These are phyloP conservation scores for Epicampocera succincta DNA, from an alignment of 2,888 invertebrate species.

Conservation along the genomic window DNA sequence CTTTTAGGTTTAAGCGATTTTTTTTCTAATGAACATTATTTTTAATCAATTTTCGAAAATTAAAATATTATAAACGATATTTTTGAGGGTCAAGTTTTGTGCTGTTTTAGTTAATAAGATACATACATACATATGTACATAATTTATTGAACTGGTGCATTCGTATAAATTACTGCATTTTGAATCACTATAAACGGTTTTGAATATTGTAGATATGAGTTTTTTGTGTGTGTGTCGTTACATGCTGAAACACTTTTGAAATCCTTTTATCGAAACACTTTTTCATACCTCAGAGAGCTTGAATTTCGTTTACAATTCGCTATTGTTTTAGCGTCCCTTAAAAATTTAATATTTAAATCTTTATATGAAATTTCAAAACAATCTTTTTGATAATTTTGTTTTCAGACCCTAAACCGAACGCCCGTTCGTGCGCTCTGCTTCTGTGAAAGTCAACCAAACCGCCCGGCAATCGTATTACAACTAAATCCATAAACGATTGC, in stretches of 20 bases:
- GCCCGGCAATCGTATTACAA: slow-evolving; percentile 76
- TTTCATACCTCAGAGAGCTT: slow-evolving; percentile 1
- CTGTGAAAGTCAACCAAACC: slow-evolving; percentile 74
- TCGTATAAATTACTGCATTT: too few relatives aligned
- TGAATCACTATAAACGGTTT: too few relatives aligned
- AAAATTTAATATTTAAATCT: neutral
- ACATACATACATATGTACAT: too few relatives aligned
- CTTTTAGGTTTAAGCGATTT: slow-evolving; percentile 45
- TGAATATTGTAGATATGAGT: too few relatives aligned
- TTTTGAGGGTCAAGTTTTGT: too few relatives aligned
- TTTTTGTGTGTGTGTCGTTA: too few relatives aligned
- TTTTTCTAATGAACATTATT: slow-evolving; percentile 48
- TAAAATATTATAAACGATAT: neutral
- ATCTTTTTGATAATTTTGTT: slow-evolving; percentile 27
- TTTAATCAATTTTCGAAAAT: slow-evolving; percentile 23
- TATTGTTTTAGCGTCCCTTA: neutral
- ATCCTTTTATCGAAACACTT: slow-evolving; percentile 8
- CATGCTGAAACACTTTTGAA: neutral
- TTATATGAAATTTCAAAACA: neutral
- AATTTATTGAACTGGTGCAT: too few relatives aligned
- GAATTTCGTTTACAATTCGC: slow-evolving; percentile 1
- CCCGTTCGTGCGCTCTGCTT: slow-evolving; percentile 44
- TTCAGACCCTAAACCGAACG: slow-evolving; percentile 47
- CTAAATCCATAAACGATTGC: slow-evolving; percentile 71
- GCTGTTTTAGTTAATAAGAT: too few relatives aligned